Evolutionary conservation across 2,888 invertebrate genomes (phyloP), one percentile per base, ranked within the genome.

Genomic region (Cynaeus angustus): DNA sequence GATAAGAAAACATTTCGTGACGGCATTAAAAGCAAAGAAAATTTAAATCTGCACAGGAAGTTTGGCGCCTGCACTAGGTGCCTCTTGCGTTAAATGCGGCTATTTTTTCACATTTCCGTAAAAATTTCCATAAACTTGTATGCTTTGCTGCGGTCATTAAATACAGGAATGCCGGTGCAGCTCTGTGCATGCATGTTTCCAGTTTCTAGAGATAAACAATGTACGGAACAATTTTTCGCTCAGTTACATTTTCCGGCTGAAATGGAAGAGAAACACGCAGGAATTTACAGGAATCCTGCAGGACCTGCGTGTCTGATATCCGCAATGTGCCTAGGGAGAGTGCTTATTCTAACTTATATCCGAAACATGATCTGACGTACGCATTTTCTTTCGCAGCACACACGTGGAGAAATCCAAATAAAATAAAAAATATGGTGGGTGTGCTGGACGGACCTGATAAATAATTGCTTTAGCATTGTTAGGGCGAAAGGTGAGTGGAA

Each of bases 281-380:
- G 62, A 68, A 69, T 66, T 69, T 66, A 50, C 64, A 38, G 48
- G 69, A 72, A 72, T 70, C 73, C 73, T 69, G 72, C 70, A 75
- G 74, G 71, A 70, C 70, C 72, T 75, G 74, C 75, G 74, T 76
- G 77, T 72, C 74, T 74, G 73, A 74, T 77, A 75, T 77, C 74
- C 74, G 73, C 77, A 73, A 77, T 79, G 78, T 75, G 80, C 72
- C 79, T 78, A 72, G 77, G 74, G 79, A 77, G 79, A 76, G 78
- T 74, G 77, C 78, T 79, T 78, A 77, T 73, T 72, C 75, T 77
- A 78, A 79, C 71, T 77, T 79, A 78, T 77, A 75, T 76, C 77
- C 75, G 67, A 75, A 77, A 77, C 75, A 78, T 76, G 78, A 68
- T 73, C 76, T 76, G 73, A 76, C 75, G 73, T 73, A 73, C 70